phyloP scores from a whole-genome alignment of 2,113 vertebrate genomes.

The Rhombomys opimus region DNA sequence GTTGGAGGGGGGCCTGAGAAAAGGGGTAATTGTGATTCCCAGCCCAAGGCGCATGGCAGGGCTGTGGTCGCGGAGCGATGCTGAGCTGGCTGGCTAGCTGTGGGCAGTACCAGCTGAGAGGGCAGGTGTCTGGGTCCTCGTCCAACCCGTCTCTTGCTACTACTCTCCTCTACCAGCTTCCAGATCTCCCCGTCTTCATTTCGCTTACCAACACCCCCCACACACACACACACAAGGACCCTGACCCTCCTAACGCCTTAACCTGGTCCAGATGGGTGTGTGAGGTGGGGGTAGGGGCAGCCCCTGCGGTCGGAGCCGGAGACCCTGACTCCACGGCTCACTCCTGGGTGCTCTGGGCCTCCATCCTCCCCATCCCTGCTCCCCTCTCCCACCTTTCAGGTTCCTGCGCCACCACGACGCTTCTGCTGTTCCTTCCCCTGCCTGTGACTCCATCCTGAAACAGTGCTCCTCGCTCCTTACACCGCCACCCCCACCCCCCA shows the following conservation, averaged over 20 bases:
- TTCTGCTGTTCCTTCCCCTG: neutral
- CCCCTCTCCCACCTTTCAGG: neutral
- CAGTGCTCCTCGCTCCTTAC: neutral
- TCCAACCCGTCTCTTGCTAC: slow-evolving; percentile 20
- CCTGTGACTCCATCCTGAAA: slow-evolving; percentile 1
- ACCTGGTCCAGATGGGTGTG: slow-evolving; percentile 58
- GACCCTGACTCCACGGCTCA: neutral
- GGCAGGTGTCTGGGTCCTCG: slow-evolving; percentile 70
- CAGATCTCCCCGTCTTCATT: slow-evolving; percentile 22
- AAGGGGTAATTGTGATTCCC: slow-evolving; percentile 48
- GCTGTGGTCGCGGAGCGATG: slow-evolving; percentile 67
- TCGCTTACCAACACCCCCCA: neutral
- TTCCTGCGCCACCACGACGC: neutral
- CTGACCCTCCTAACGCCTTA: slow-evolving; percentile 49
- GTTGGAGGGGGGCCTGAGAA: slow-evolving; percentile 16
- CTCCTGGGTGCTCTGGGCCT: neutral
- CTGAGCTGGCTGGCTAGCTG: slow-evolving; percentile 58
- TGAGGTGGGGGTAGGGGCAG: slow-evolving; percentile 49
- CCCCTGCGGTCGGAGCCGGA: neutral
- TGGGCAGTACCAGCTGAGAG: slow-evolving; percentile 58
- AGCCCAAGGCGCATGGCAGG: slow-evolving; percentile 64
- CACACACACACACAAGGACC: neutral
- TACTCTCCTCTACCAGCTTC: neutral
- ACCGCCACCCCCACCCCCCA: neutral
- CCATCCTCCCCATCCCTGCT: neutral